A percentile compares a stretch with the other conserved stretches of the same genome.
Conservation (phyloP, 2,888 invertebrate species). For the Hydrotaea cyrtoneurina region DNA sequence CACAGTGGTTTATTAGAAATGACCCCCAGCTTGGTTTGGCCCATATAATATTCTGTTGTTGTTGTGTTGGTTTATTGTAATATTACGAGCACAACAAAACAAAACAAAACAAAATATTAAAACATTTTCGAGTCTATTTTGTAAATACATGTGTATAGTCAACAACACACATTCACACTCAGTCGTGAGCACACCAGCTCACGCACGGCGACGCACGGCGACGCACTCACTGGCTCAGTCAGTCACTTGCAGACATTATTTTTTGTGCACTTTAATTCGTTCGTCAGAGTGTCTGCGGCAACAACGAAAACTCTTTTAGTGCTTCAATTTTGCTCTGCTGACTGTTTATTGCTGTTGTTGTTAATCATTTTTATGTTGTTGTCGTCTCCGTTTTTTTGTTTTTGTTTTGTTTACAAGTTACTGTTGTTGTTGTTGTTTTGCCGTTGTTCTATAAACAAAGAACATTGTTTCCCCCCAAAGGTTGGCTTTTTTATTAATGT, state of each 20-base stretch:
- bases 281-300: not conserved
- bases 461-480: not conserved
- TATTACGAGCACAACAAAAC: not conserved
- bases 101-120: not conserved
- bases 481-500: not conserved
- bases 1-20: constrained; percentile 33
- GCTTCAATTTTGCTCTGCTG: not conserved
- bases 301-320: constrained; percentile 35
- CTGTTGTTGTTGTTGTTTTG: constrained; percentile 15
- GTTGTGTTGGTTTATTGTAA: constrained; percentile 50
- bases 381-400: not conserved
- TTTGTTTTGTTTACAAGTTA: constrained; percentile 12
- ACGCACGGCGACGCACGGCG: not conserved
- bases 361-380: constrained; percentile 21
- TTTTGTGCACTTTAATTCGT: constrained; percentile 40
- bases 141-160: constrained; percentile 5
- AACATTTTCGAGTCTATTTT: constrained; percentile 6
- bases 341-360: constrained; percentile 10
- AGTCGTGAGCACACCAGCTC: not conserved
- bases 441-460: constrained; percentile 48
- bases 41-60: constrained; percentile 57
- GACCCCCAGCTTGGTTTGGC: constrained; percentile 68
- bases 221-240: not conserved
- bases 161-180: not conserved
- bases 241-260: constrained; percentile 32